These are phyloP conservation scores for Pterostichus niger DNA, from an alignment of 2,888 invertebrate genomes.

Conservation along the genomic window DNA sequence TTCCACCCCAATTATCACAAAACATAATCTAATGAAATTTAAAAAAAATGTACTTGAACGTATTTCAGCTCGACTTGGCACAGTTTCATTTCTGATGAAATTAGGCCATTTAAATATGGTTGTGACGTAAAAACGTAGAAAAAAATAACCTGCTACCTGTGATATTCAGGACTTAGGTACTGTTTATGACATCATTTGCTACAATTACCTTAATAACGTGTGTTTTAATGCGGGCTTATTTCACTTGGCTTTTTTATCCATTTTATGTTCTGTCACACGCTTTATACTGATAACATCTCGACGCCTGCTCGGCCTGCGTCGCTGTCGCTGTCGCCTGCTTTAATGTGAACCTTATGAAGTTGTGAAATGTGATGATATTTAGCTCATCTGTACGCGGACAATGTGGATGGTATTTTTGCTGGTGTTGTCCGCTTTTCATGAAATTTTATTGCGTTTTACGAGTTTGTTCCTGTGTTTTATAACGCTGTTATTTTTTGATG, in stretches of 20 bases:
- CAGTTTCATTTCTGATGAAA: slow-evolving; percentile 50
- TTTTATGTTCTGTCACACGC: slow-evolving; percentile 33
- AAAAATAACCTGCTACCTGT: slow-evolving; percentile 41
- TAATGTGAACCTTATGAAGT: slow-evolving; percentile 23
- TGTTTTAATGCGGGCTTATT: slow-evolving; percentile 31
- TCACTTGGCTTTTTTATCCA: slow-evolving; percentile 32
- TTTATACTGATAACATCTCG: slow-evolving; percentile 26
- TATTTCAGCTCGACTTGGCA: slow-evolving; percentile 28
- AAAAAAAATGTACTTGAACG: slow-evolving; percentile 52
- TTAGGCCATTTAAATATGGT: slow-evolving; percentile 63
- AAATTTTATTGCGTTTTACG: background rate
- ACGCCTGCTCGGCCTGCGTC: background rate
- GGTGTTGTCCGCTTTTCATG: background rate
- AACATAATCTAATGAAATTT: slow-evolving; percentile 27
- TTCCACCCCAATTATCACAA: slow-evolving; percentile 14
- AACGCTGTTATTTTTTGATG: slow-evolving; percentile 12
- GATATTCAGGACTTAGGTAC: background rate
- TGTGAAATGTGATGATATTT: slow-evolving; percentile 25
- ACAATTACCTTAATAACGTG: slow-evolving; percentile 25
- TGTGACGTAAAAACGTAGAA: slow-evolving; percentile 48
- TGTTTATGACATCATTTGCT: background rate
- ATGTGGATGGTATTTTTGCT: background rate
- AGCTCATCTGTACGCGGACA: background rate
- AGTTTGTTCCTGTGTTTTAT: background rate
- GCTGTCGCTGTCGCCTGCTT: background rate